Percentiles rank a stretch among this genome's conserved stretches.
Conservation (phyloP, 1,140 invertebrate species). For the Luehdorfia chinensis region DNA sequence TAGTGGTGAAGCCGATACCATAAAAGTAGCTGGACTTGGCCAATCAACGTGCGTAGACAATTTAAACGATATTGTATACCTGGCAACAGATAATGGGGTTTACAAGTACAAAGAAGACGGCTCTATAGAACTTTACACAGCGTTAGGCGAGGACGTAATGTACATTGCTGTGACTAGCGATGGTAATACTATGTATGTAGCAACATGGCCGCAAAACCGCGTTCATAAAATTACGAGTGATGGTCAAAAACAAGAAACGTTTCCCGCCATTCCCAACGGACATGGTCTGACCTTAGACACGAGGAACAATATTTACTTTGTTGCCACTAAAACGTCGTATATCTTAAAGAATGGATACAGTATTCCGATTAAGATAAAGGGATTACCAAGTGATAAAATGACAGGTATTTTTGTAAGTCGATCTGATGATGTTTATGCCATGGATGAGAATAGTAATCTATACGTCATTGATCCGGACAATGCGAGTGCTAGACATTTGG, state of each 20-base stretch:
- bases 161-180: slow-evolving; percentile 52
- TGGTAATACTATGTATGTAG: slow-evolving; percentile 54
- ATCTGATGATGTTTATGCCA: slow-evolving; percentile 54
- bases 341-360: slow-evolving; percentile 43
- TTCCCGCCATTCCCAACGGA: slow-evolving; percentile 54
- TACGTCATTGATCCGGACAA: slow-evolving; percentile 50
- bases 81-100: slow-evolving; percentile 67
- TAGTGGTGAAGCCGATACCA: slow-evolving; percentile 44
- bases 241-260: slow-evolving; percentile 49
- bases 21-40: slow-evolving; percentile 56
- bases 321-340: slow-evolving; percentile 60
- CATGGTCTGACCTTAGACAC: slow-evolving; percentile 59
- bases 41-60: slow-evolving; percentile 64
- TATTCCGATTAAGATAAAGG: slow-evolving; percentile 61
- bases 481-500: slow-evolving; percentile 43
- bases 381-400: slow-evolving; percentile 54
- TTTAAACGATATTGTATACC: slow-evolving; percentile 63
- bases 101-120: slow-evolving; percentile 65
- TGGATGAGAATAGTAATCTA: slow-evolving; percentile 64
- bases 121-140: slow-evolving; percentile 46
- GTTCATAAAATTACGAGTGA: slow-evolving; percentile 58
- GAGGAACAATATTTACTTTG: slow-evolving; percentile 60
- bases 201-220: slow-evolving; percentile 65
- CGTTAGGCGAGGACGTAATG: slow-evolving; percentile 63
- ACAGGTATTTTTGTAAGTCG: slow-evolving; percentile 55